A percentile compares a stretch with the other conserved stretches of the same genome.
These are phyloP conservation scores for Euthynnus affinis DNA, from an alignment of 2,797 vertebrate species.

Conservation along the genomic window DNA sequence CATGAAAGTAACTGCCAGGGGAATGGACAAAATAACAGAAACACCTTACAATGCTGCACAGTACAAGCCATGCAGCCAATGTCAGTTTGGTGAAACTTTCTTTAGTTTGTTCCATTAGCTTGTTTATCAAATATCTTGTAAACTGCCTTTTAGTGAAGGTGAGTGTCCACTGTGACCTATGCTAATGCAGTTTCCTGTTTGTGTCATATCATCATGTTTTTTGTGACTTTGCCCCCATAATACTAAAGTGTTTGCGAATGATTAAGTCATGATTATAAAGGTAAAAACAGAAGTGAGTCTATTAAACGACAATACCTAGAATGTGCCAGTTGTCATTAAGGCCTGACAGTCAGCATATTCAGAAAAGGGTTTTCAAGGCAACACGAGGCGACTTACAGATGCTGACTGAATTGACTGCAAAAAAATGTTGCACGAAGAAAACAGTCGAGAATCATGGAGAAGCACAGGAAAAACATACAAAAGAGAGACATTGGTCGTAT, in stretches of 20 bases:
- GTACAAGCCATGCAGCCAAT: background rate
- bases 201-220: background rate
- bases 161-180: background rate
- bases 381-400: background rate
- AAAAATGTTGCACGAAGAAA: background rate
- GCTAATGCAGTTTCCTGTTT: background rate
- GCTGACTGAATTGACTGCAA: background rate
- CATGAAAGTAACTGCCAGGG: background rate
- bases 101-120: background rate
- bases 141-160: background rate
- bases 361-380: background rate
- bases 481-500: background rate
- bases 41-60: background rate
- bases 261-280: background rate
- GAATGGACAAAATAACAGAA: background rate
- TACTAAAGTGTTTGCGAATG: background rate
- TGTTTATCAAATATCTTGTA: background rate
- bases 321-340: background rate
- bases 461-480: background rate
- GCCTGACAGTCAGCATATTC: background rate
- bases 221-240: background rate
- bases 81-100: background rate
- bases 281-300: constrained; percentile 1
- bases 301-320: background rate
- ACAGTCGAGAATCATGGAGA: background rate